These are phyloP conservation scores for Rhyacophila brunnea DNA, from an alignment of 1,140 invertebrate species.

Conservation along the genomic window DNA sequence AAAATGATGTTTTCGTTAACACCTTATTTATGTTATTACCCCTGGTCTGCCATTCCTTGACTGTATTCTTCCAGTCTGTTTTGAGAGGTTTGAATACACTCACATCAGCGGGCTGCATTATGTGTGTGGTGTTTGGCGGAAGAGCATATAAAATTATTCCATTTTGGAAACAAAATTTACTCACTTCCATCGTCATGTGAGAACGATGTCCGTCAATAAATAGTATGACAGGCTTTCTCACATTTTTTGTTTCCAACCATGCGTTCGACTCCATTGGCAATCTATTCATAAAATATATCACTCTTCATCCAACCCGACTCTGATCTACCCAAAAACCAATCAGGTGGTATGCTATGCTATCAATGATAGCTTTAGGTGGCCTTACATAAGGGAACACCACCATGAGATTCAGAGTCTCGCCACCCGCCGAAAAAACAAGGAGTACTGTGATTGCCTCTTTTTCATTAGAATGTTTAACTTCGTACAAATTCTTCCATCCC, in stretches of 20 bases:
- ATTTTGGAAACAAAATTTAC: too few relatives aligned
- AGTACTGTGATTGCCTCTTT: slow-evolving; percentile 43
- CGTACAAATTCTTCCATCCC: slow-evolving; percentile 40
- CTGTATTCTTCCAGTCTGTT: background rate
- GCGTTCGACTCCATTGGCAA: too few relatives aligned
- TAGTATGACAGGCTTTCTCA: too few relatives aligned
- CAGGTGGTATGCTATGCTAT: slow-evolving; percentile 29
- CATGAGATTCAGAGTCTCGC: slow-evolving; percentile 20
- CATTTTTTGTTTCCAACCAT: too few relatives aligned
- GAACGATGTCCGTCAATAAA: too few relatives aligned
- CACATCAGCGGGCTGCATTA: too few relatives aligned
- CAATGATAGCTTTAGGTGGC: slow-evolving; percentile 28
- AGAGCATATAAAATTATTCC: too few relatives aligned
- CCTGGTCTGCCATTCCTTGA: slow-evolving; percentile 19
- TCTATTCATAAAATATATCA: too few relatives aligned
- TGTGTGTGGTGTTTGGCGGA: too few relatives aligned
- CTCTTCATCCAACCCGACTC: too few relatives aligned
- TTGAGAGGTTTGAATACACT: too few relatives aligned
- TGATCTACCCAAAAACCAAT: slow-evolving; percentile 22
- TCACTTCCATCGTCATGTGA: too few relatives aligned
- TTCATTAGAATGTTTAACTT: slow-evolving; percentile 36
- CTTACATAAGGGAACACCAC: slow-evolving; percentile 35
- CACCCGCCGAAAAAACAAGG: slow-evolving; percentile 36
- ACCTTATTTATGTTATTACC: slow-evolving; percentile 13
- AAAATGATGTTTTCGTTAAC: slow-evolving; percentile 22